Conservation (phyloP, 2,888 invertebrate species). For the Lacanobia oleracea region DNA sequence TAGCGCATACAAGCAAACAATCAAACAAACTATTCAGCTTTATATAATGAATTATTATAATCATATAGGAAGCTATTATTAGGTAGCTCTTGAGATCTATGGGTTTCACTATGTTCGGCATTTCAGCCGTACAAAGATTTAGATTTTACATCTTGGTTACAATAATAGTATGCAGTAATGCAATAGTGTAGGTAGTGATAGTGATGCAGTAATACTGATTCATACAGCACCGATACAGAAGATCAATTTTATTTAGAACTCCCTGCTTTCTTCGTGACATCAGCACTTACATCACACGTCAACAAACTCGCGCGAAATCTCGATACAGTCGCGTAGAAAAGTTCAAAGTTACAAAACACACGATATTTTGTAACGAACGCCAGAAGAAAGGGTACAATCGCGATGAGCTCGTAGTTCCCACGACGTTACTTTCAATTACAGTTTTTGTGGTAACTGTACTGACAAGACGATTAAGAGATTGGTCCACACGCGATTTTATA, state of each 20-base stretch:
- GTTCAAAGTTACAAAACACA: conserved; percentile 49
- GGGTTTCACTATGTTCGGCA: no score
- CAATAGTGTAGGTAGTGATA: no score
- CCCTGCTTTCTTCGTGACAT: conserved; percentile 25
- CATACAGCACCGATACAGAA: background rate
- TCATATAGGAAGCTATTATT: no score
- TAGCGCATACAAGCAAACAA: no score
- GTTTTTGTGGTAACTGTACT: conserved; percentile 54
- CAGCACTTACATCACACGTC: conserved; percentile 42
- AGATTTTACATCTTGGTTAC: no score
- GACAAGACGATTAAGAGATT: conserved; percentile 27
- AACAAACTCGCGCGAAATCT: conserved; percentile 45
- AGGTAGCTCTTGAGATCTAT: no score
- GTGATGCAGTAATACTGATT: no score
- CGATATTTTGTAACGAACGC: conserved; percentile 34
- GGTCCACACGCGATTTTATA: conserved; percentile 9
- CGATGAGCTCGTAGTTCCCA: conserved; percentile 33
- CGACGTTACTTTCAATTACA: conserved; percentile 49
- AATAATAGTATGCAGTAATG: no score
- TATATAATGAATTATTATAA: no score
- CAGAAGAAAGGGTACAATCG: conserved; percentile 52
- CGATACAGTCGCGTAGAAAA: conserved; percentile 44
- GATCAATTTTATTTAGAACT: background rate
- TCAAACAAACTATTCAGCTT: no score
- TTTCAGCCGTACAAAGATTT: no score